Evolutionary conservation across 1,140 invertebrate species (phyloP).

Genomic region (Coenobita brevimanus): DNA sequence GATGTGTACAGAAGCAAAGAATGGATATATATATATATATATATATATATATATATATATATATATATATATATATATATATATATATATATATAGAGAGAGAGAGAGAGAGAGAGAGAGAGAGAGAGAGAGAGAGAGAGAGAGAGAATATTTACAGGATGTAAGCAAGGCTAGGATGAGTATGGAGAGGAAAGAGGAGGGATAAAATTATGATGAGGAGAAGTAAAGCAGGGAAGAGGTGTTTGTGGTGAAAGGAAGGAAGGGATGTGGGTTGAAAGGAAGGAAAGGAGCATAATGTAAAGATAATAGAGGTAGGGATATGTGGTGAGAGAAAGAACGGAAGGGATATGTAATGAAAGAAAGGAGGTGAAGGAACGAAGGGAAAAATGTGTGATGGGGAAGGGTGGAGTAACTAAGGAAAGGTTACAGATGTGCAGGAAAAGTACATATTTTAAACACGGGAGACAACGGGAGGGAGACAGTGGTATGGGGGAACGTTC

Average conservation of each 20-base stretch:
- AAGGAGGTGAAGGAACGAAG: background rate
- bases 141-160: background rate
- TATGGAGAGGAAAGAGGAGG: background rate
- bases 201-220: background rate
- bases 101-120: no score
- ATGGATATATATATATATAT: no score
- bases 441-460: no score
- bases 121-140: conserved; percentile 2
- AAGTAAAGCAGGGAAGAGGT: background rate
- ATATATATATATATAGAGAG: no score
- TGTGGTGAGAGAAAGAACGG: background rate
- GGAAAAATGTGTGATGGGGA: no score
- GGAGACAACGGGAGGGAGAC: no score
- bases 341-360: background rate
- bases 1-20: no score
- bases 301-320: background rate
- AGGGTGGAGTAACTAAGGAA: no score
- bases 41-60: no score
- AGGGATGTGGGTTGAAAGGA: background rate
- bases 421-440: no score
- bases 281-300: background rate
- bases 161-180: background rate
- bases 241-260: background rate
- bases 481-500: no score
- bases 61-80: no score